A percentile compares a stretch with the other conserved stretches of the same genome.
Conservation (phyloP, 2,888 invertebrate genomes). For the Spialia ferax region DNA sequence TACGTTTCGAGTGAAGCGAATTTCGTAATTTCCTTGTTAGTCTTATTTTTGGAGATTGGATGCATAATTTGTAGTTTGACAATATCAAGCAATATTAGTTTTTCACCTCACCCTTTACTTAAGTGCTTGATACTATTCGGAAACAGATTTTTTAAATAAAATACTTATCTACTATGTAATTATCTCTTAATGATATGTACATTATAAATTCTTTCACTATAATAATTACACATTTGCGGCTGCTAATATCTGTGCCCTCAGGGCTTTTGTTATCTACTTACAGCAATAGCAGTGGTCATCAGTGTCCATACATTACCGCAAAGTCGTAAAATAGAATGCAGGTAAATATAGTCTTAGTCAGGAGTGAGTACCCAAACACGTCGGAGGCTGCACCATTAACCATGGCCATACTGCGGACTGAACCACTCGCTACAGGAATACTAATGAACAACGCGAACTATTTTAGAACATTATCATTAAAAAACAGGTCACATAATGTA, state of each 20-base stretch:
- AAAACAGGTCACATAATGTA: constrained; percentile 80
- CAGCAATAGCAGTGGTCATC: constrained; percentile 21
- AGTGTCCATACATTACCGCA: constrained; percentile 14
- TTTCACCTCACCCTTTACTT: too few species aligned
- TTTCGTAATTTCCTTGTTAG: constrained; percentile 41
- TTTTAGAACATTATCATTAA: constrained; percentile 76
- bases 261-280: constrained; percentile 7
- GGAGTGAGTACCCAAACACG: constrained; percentile 69
- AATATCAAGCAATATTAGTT: neutral
- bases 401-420: constrained; percentile 68
- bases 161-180: too few species aligned
- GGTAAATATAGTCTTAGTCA: constrained; percentile 55
- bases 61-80: neutral
- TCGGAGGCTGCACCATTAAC: constrained; percentile 60
- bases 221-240: neutral
- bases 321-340: constrained; percentile 23
- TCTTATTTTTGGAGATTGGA: neutral
- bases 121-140: too few species aligned
- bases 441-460: constrained; percentile 73
- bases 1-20: constrained; percentile 52
- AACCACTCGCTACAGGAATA: constrained; percentile 66
- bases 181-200: neutral
- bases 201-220: neutral
- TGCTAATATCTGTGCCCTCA: neutral
- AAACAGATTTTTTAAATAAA: too few species aligned